Evolutionary conservation across 2,113 vertebrate genomes (phyloP).

Genomic region (Larimichthys crocea): DNA sequence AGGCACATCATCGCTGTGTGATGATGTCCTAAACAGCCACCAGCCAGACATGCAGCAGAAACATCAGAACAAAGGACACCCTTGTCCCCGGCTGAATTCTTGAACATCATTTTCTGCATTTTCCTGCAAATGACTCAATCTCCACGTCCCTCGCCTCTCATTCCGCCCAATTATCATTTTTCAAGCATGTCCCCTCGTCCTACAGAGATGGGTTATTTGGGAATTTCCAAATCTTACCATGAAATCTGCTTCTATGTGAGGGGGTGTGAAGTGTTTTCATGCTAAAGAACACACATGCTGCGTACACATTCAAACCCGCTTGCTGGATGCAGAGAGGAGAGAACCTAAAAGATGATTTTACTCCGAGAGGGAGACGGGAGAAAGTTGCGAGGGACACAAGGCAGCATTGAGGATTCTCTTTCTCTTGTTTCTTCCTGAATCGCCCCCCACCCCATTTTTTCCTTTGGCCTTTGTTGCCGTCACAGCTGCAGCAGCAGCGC

Average conservation of each 20-base stretch:
- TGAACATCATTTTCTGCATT: conserved; percentile 80
- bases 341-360: conserved; percentile 29
- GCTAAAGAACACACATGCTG: not conserved
- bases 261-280: not conserved
- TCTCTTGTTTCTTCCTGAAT: conserved; percentile 45
- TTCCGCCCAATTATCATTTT: conserved; percentile 74
- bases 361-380: conserved; percentile 26
- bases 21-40: conserved; percentile 64
- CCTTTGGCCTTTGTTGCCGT: conserved; percentile 27
- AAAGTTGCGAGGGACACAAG: conserved; percentile 56
- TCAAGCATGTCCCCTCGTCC: conserved; percentile 55
- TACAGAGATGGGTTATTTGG: conserved; percentile 52
- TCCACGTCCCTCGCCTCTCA: conserved; percentile 73
- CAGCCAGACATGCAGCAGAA: conserved; percentile 62
- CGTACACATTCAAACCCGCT: not conserved
- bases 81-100: conserved; percentile 78
- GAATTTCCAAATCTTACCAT: conserved; percentile 55
- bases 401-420: conserved; percentile 55
- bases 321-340: not conserved
- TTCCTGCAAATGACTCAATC: conserved; percentile 80
- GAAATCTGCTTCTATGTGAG: conserved; percentile 36
- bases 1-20: conserved; percentile 57
- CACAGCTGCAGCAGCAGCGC: conserved; percentile 71
- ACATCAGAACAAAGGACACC: conserved; percentile 65
- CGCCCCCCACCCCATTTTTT: not conserved